These are phyloP conservation scores for Linnaemya vulpina DNA, from an alignment of 2,888 invertebrate genomes.

Conservation along the genomic window DNA sequence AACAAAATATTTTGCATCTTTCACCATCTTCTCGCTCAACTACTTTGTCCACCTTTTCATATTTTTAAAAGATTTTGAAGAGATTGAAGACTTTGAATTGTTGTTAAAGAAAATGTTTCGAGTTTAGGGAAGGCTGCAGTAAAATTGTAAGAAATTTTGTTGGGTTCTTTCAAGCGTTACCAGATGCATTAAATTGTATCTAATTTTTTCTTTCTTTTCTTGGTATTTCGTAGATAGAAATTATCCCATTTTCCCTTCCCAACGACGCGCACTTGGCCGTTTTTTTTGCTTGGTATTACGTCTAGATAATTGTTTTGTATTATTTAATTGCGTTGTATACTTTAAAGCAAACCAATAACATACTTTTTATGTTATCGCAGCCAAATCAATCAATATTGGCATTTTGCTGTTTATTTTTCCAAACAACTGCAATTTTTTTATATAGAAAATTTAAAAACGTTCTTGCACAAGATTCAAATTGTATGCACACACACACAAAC, in stretches of 20 bases:
- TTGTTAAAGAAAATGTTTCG: too few species aligned
- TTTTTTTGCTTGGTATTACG: background rate
- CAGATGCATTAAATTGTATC: background rate
- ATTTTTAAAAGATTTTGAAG: too few species aligned
- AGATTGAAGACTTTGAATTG: too few species aligned
- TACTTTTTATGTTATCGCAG: background rate
- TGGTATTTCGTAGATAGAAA: background rate
- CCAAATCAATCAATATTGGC: constrained; percentile 18
- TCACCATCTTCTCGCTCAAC: too few species aligned
- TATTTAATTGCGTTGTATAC: background rate
- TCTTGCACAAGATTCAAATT: constrained; percentile 8
- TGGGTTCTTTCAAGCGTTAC: too few species aligned
- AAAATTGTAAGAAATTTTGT: too few species aligned
- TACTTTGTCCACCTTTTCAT: too few species aligned
- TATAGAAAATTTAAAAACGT: background rate
- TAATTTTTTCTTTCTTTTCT: too few species aligned
- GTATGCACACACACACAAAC: background rate
- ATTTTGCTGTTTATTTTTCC: background rate
- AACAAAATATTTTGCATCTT: too few species aligned
- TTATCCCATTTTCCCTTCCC: background rate
- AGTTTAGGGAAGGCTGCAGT: too few species aligned
- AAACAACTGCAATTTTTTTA: constrained; percentile 3
- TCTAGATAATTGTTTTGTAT: constrained; percentile 1
- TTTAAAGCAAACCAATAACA: background rate
- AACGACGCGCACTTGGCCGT: background rate